Base-by-base conservation (phyloP, 1,140 invertebrate species). In the Coenobita brevimanus region DNA sequence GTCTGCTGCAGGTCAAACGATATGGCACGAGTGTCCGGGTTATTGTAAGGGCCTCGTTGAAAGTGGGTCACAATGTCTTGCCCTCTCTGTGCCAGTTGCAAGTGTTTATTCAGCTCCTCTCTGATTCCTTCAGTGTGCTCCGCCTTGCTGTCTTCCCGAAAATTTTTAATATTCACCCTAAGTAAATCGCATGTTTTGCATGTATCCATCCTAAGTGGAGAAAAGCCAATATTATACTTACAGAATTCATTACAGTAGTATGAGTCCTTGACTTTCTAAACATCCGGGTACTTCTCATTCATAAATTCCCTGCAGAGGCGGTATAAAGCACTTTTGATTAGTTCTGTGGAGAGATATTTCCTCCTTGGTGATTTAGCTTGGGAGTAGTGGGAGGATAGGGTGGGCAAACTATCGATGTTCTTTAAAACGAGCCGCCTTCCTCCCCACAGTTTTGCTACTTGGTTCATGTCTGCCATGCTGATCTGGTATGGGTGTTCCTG, bases 1-100 rank as follows among this genome's bases (percentile, higher is more conserved):
- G 71, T 75, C 71, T 75, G 71, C 71, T 75, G 71, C 21, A 75
- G 71, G 36, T 75, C 71, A 75, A 75, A 67, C 4, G 6, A 67
- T 4, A 67, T n/a, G 21, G 62, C 62, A n/a, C 6, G 30, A 33
- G 62, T 67, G 6, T 33, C 21, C 8, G 21, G 30, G 4, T 6
- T 67, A 33, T 67, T 33, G 30, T 24, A 67, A 24, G 62, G 62
- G n/a, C 62, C 62, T n/a, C 62, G n/a, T n/a, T 67, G 21, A 33
- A 67, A 67, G 4, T 33, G 62, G 21, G 62, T 33, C 8, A 67
- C 4, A 67, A 67, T 33, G n/a, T 67, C n/a, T 10, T 6, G n/a
- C n/a, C 62, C 62, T 6, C n/a, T n/a, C 21, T 67, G 6, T 67
- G 62, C 62, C 21, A 67, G 62, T 6, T 6, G 8, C 6, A n/a